Evolutionary conservation across 23 tunicate species (phyloP), one percentile per base, ranked within the genome.

Genomic region (Trididemnum miniatum): DNA sequence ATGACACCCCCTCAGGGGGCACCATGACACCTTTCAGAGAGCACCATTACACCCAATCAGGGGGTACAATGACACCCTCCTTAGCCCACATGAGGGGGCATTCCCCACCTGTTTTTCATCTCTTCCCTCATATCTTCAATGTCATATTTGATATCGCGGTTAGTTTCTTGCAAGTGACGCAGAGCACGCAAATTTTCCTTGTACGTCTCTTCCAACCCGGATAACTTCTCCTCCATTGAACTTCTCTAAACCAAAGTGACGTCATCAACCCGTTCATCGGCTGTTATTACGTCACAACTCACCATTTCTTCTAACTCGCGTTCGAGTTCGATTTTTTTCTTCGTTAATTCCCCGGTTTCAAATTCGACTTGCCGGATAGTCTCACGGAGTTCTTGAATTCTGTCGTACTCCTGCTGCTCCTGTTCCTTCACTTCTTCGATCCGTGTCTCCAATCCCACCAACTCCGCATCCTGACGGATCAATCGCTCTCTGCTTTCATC

Each of bases 41-140:
- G n/a, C n/a, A n/a, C n/a, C n/a, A n/a, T n/a, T n/a, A n/a, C n/a
- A n/a, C n/a, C n/a, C n/a, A n/a, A n/a, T n/a, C n/a, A n/a, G n/a
- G n/a, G n/a, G n/a, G n/a, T n/a, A n/a, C n/a, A n/a, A n/a, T n/a
- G n/a, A n/a, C n/a, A n/a, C n/a, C n/a, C n/a, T n/a, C n/a, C n/a
- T n/a, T n/a, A n/a, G n/a, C n/a, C n/a, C n/a, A n/a, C n/a, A n/a
- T n/a, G n/a, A n/a, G n/a, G n/a, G n/a, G n/a, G n/a, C n/a, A n/a
- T n/a, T n/a, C n/a, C 79, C 2, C 20, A 91, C 97, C 97, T 72
- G 25, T 80, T 75, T 66, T 91, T 91, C 3, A 86, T 86, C 65
- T 86, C 97, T 35, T 91, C 97, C 65, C 59, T 86, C 97, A 91
- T 91, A 66, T 91, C 97, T 65, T 91, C 97, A 33, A 91, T 86